phyloP scores from a whole-genome alignment of 2,113 vertebrate species.

The Piaya cayana region DNA sequence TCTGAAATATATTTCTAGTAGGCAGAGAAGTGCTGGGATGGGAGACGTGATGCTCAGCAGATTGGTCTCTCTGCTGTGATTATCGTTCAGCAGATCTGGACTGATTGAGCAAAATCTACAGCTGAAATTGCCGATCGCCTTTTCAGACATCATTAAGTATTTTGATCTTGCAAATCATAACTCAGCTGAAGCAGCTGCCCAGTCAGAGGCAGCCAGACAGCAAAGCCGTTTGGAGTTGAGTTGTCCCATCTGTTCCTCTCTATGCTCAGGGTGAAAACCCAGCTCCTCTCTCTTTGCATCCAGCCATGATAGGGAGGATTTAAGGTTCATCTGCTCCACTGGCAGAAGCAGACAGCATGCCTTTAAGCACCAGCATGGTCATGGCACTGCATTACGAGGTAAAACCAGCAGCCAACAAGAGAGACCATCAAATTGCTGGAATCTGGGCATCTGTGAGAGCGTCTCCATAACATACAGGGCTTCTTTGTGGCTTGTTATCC shows the following conservation, averaged over 20 bases:
- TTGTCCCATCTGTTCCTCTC: background rate
- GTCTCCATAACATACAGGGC: background rate
- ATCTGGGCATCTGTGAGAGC: background rate
- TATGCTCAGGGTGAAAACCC: background rate
- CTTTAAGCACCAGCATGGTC: background rate
- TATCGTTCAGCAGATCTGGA: background rate
- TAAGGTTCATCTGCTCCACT: background rate
- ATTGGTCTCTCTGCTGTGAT: background rate
- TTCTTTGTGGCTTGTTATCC: background rate
- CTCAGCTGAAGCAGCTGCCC: background rate
- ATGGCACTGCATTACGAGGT: background rate
- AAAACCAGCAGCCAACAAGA: background rate
- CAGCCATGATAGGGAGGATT: background rate
- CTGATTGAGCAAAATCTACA: background rate
- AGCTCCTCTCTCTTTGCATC: background rate
- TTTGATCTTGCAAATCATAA: background rate
- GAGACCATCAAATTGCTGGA: background rate
- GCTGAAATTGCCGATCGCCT: background rate
- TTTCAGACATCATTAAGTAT: background rate
- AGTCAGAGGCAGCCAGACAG: background rate
- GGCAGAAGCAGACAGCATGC: background rate
- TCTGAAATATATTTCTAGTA: background rate
- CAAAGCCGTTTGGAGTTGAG: background rate
- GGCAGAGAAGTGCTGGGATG: background rate
- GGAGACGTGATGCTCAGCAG: background rate